Conservation (phyloP, 2,797 vertebrate genomes). For the Fratercula arctica region DNA sequence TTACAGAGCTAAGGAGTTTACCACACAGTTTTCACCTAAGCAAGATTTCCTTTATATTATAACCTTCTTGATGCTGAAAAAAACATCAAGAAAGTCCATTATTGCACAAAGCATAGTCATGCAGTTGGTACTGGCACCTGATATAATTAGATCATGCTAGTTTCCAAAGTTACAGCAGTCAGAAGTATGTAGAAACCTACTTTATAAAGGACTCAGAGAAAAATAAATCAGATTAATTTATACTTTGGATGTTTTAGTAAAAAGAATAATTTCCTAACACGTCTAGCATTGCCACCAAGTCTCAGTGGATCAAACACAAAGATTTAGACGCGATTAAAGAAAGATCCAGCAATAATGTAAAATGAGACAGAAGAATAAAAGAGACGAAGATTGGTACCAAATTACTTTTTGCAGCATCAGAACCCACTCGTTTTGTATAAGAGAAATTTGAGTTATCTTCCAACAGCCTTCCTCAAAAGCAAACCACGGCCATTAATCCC, state of each 20-base stretch:
- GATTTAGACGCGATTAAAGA: neutral
- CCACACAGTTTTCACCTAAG: neutral
- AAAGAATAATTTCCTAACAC: neutral
- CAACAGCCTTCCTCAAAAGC: neutral
- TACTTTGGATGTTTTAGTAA: neutral
- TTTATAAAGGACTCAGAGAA: neutral
- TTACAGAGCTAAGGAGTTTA: neutral
- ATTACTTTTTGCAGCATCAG: neutral
- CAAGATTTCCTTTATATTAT: neutral
- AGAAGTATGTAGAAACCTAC: neutral
- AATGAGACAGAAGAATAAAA: neutral
- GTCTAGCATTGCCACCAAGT: neutral
- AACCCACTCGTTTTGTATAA: neutral
- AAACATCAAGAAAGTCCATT: accelerated
- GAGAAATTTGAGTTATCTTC: neutral
- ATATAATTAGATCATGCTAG: neutral
- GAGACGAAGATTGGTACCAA: neutral
- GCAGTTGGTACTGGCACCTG: neutral
- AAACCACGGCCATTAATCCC: neutral
- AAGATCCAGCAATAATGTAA: neutral
- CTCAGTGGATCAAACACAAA: neutral
- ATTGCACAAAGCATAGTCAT: neutral
- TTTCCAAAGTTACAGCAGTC: neutral
- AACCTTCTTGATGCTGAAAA: neutral
- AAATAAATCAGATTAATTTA: neutral